These are phyloP conservation scores for Clunio marinus DNA, from an alignment of 2,888 invertebrate genomes.

Conservation along the genomic window DNA sequence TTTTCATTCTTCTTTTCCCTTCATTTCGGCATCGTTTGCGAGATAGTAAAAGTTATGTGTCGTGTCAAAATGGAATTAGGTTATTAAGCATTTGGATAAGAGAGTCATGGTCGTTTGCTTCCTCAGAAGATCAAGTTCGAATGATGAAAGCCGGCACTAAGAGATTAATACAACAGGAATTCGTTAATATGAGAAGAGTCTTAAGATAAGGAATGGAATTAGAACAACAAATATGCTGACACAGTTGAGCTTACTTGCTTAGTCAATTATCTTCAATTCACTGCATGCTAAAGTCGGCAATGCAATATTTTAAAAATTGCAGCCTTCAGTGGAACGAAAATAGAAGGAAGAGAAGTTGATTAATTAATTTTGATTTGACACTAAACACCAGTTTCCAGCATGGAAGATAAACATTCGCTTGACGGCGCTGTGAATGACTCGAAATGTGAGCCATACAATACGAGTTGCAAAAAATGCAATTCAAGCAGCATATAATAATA, in stretches of 20 bases:
- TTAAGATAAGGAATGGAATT: slow-evolving; percentile 7
- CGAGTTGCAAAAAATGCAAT: not conserved
- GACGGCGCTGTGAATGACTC: slow-evolving; percentile 9
- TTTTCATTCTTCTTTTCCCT: not conserved
- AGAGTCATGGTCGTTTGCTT: not conserved
- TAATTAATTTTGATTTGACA: slow-evolving; percentile 38
- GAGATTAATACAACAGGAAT: too few species aligned
- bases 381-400: slow-evolving; percentile 35
- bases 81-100: slow-evolving; percentile 6
- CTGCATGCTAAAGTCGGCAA: slow-evolving; percentile 1
- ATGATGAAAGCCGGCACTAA: too few species aligned
- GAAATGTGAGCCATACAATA: not conserved
- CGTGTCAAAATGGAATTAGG: slow-evolving; percentile 2
- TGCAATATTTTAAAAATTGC: not conserved
- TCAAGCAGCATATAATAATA: not conserved
- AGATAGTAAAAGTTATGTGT: slow-evolving; percentile 6
- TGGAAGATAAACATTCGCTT: slow-evolving; percentile 8
- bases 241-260: not conserved
- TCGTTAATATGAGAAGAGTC: not conserved
- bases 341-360: slow-evolving; percentile 12
- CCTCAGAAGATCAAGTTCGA: too few species aligned
- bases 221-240: slow-evolving; percentile 15
- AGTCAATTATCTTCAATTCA: slow-evolving; percentile 35
- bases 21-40: not conserved
- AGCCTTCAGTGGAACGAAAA: not conserved